Conservation (phyloP, 2,113 vertebrate genomes). For the Hassar affinis region DNA sequence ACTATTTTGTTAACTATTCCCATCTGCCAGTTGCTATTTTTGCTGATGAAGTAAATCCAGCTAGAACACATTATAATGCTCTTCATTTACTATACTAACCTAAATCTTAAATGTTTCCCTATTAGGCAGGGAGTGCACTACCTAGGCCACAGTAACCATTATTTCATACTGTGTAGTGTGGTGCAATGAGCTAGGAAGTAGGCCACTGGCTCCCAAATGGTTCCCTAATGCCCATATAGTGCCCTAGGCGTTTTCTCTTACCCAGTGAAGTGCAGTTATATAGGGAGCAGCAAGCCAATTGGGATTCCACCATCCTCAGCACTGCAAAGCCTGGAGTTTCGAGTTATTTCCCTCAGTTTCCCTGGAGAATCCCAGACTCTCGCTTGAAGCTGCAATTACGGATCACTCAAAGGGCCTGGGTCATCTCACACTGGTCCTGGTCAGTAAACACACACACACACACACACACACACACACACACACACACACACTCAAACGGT, state of each 20-base stretch:
- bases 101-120: not conserved
- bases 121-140: not conserved
- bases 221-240: conserved; percentile 22
- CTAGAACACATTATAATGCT: not conserved
- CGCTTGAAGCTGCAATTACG: conserved; percentile 49
- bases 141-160: not conserved
- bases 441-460: conserved; percentile 46
- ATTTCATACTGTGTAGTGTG: conserved; percentile 4
- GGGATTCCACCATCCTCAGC: conserved; percentile 19
- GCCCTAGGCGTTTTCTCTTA: conserved; percentile 23
- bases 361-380: conserved; percentile 24
- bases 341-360: conserved; percentile 21
- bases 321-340: conserved; percentile 22
- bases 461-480: conserved; percentile 23
- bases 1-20: not conserved
- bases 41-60: not conserved
- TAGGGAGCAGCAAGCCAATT: conserved; percentile 14
- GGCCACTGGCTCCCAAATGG: conserved; percentile 27
- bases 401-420: conserved; percentile 50
- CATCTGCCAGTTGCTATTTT: not conserved
- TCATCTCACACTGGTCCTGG: conserved; percentile 37
- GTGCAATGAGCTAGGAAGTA: conserved; percentile 23
- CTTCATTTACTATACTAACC: not conserved
- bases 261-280: conserved; percentile 29
- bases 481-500: not conserved